These are phyloP conservation scores for Silurus asotus DNA, from an alignment of 2,113 vertebrate species.

Conservation along the genomic window DNA sequence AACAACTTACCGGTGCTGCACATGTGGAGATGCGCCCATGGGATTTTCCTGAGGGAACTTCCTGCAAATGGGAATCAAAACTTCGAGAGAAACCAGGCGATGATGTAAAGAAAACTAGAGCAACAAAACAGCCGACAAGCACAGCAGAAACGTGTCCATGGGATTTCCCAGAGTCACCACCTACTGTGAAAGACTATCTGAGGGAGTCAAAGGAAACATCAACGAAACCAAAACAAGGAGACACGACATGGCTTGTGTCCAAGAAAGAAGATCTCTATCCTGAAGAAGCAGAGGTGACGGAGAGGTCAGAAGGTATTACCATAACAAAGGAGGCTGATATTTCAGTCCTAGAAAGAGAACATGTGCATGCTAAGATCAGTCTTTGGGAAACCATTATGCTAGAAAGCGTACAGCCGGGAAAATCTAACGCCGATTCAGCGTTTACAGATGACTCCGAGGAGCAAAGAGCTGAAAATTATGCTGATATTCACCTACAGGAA, in stretches of 20 bases:
- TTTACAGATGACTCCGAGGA: conserved; percentile 12
- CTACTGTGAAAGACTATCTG: conserved; percentile 51
- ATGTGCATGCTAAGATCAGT: conserved; percentile 44
- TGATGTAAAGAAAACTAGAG: background rate
- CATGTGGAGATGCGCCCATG: conserved; percentile 65
- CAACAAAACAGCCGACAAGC: conserved; percentile 38
- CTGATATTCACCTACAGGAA: conserved; percentile 47
- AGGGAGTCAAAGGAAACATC: conserved; percentile 58
- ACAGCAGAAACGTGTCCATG: conserved; percentile 61
- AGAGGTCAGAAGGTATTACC: background rate
- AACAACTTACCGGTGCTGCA: conserved; percentile 52
- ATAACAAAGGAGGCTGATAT: conserved; percentile 7
- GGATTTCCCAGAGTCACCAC: conserved; percentile 58
- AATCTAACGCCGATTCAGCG: conserved; percentile 17
- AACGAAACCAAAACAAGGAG: conserved; percentile 36
- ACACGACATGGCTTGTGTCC: conserved; percentile 48
- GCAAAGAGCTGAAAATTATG: conserved; percentile 6
- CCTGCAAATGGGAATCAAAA: conserved; percentile 51
- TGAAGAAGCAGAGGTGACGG: conserved; percentile 42
- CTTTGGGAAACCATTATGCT: conserved; percentile 34
- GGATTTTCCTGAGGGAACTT: conserved; percentile 57
- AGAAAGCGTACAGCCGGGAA: conserved; percentile 42
- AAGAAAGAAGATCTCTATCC: conserved; percentile 52
- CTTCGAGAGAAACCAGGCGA: conserved; percentile 19
- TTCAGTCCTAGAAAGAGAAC: conserved; percentile 24